Evolutionary conservation across 2,888 invertebrate genomes (phyloP), one percentile per base, ranked within the genome.

Genomic region (Quadriops clusia): DNA sequence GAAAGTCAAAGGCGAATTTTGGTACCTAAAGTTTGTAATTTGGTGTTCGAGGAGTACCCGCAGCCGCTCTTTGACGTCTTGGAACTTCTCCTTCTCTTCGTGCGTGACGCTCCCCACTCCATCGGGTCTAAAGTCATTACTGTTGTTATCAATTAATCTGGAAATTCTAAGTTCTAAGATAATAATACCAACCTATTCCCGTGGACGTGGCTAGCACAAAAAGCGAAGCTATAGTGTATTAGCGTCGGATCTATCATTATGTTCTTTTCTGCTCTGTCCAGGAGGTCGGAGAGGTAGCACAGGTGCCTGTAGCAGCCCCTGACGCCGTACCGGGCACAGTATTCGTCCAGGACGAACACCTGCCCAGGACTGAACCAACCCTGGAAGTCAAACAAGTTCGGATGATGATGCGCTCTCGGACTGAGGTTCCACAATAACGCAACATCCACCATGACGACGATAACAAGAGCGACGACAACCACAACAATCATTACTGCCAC

Each of bases 341-440:
- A 94, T 60, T 94, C 94, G 59, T 98, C 98, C 46, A 98, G 65
- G 7, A 95, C 94, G 64, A 97, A 98, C 30, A 97, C 84, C 70
- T 98, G 98, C 1, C 97, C 97, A 0, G 98, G 97, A 50, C 95
- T 95, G 64, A 98, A 97, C 98, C 98, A 98, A 45, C 98, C 98
- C 91, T 91, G 10, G 20, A n/a, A 15, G 9, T 14, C 8, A 26
- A 26, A 9, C 6, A 5, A 26, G 5, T 7, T 26, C 7, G 8
- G 14, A 14, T 26, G n/a, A n/a, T n/a, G n/a, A n/a, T n/a, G n/a
- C n/a, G n/a, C n/a, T n/a, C n/a, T n/a, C n/a, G n/a, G n/a, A n/a
- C n/a, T n/a, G n/a, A n/a, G n/a, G n/a, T n/a, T n/a, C n/a, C n/a
- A n/a, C n/a, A n/a, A n/a, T n/a, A n/a, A n/a, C n/a, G n/a, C n/a